Conservation (phyloP, 2,888 invertebrate genomes). For the Seira sanloemensis region DNA sequence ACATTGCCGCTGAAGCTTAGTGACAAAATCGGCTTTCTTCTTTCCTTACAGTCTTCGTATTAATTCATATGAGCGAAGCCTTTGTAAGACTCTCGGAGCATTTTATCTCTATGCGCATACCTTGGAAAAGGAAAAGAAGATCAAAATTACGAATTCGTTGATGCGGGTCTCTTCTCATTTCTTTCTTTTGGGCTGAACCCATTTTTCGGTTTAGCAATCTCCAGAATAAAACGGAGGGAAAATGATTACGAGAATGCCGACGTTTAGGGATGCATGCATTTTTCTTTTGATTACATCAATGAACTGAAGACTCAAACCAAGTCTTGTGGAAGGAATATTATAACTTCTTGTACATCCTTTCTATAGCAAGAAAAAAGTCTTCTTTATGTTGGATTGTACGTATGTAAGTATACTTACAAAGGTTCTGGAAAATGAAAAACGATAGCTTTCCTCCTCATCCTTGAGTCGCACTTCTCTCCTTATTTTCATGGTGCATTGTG, state of each 20-base stretch:
- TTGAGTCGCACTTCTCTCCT: not conserved
- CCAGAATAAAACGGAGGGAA: not conserved
- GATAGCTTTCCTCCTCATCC: not conserved
- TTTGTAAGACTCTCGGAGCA: no score
- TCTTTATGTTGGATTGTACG: not conserved
- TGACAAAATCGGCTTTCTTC: no score
- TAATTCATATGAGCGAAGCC: no score
- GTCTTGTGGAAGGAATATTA: conserved; percentile 54
- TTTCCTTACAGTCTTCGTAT: no score
- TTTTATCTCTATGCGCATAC: no score
- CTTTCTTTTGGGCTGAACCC: not conserved
- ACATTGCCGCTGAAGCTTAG: no score
- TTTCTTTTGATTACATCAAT: conserved; percentile 39
- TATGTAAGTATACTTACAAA: conserved; percentile 28
- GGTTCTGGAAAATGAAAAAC: conserved; percentile 25
- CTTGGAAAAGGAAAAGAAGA: no score
- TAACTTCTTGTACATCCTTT: conserved; percentile 33
- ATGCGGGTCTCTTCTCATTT: conserved; percentile 44
- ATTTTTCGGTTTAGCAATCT: not conserved
- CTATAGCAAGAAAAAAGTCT: conserved; percentile 36
- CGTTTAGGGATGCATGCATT: not conserved
- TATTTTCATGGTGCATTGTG: conserved; percentile 13
- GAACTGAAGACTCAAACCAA: conserved; percentile 23
- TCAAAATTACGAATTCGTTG: conserved; percentile 54
- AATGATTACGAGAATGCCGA: not conserved